Evolutionary conservation across 2,113 vertebrate species (phyloP), one percentile per base, ranked within the genome.

Genomic region (Mirounga angustirostris): DNA sequence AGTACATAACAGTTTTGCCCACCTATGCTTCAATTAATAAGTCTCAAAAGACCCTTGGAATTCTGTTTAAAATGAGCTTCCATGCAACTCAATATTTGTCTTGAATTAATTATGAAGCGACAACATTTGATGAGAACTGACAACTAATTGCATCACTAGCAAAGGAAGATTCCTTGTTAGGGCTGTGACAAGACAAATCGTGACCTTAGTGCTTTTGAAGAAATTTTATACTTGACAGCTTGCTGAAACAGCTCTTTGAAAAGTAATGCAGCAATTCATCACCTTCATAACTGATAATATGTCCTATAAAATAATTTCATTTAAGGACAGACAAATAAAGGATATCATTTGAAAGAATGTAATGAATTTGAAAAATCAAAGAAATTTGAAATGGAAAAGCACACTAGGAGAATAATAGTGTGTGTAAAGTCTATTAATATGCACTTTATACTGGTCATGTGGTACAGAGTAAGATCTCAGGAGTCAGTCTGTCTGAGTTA

Each of bases 101-200:
- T 98, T 93, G 92, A 98, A 96, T 96, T 98, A 98, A 98, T 99
- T 98, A 96, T 91, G 88, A 98, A 93, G 85, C 90, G 98, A 97
- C 61, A 98, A 81, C 63, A 59, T 67, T 52, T 54, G 96, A 95
- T 30, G 52, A 63, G 61, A 92, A 83, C 96, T 98, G 97, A 98
- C 98, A 98, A 94, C 82, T 87, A 97, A 67, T 52, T 96, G 73
- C 15, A 69, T 97, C 97, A 96, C 90, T 46, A 92, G 88, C 63
- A 85, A 98, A 95, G 33, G 73, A 93, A 97, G 83, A 65, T 69
- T 97, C 86, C 97, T 71, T 98, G 79, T 97, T 95, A 84, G 89
- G 88, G 52, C 94, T 86, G 16, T 93, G 59, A 97, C 81, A 97
- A 98, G 94, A 94, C 26, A 96, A 98, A 95, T 96, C 3, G 0